A percentile compares a stretch with the other conserved stretches of the same genome.
Conservation (phyloP, 2,888 invertebrate species). For the Cantharis rufa region DNA sequence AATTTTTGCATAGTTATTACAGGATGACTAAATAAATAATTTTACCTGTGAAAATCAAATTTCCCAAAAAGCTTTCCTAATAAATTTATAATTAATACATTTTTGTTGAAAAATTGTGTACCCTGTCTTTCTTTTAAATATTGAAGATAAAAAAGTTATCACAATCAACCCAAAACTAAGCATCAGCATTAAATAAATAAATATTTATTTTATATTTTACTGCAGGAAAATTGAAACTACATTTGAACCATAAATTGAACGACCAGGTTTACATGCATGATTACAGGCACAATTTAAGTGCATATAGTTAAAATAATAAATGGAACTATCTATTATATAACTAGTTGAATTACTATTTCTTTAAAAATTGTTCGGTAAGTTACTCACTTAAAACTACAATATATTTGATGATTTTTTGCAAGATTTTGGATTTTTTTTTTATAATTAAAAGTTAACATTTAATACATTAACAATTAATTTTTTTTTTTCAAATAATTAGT, state of each 20-base stretch:
- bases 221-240: neutral
- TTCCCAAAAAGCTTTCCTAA: too few species aligned
- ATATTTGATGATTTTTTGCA: neutral
- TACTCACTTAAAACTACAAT: neutral
- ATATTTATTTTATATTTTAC: neutral
- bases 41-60: too few species aligned
- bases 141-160: too few species aligned
- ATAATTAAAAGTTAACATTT: neutral
- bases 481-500: neutral
- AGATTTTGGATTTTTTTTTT: neutral
- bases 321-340: neutral
- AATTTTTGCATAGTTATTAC: neutral
- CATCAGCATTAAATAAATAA: neutral
- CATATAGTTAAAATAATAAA: neutral
- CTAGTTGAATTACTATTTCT: neutral
- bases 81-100: neutral
- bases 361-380: neutral
- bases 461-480: neutral
- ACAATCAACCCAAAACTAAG: neutral
- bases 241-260: neutral
- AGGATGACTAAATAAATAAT: neutral
- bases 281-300: neutral
- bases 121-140: too few species aligned
- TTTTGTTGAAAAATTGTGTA: neutral
- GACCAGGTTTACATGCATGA: neutral